Conservation (phyloP, 2,797 vertebrate species). For the Lacerta agilis region DNA sequence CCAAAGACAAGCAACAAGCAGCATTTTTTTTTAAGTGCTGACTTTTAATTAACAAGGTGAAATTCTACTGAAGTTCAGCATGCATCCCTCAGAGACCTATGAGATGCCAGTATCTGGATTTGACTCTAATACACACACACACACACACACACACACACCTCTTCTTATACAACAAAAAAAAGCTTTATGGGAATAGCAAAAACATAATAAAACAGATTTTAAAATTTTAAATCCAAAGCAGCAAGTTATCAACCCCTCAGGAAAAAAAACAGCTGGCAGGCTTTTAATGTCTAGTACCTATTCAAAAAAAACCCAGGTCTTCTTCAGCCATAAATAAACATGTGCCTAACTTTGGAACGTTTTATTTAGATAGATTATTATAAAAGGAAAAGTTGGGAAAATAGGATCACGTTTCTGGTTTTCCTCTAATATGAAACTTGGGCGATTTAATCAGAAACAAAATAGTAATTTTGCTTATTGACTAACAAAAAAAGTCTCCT, state of each 20-base stretch:
- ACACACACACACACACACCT: not conserved
- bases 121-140: not conserved
- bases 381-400: not conserved
- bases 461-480: rapidly evolving
- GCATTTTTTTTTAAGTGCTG: not conserved
- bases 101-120: not conserved
- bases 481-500: not conserved
- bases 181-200: not conserved
- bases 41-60: not conserved
- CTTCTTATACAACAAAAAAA: not conserved
- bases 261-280: not conserved
- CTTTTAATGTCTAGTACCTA: not conserved
- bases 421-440: not conserved
- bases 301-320: not conserved
- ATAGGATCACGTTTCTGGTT: not conserved
- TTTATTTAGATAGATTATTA: not conserved
- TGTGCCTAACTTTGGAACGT: not conserved
- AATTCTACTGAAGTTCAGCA: not conserved
- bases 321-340: not conserved
- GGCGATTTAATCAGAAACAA: rapidly evolving
- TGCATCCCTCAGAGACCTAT: not conserved
- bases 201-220: not conserved
- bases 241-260: not conserved
- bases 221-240: not conserved
- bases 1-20: not conserved